These are phyloP conservation scores for Bombus sylvicola DNA, from an alignment of 1,140 invertebrate genomes.

Conservation along the genomic window DNA sequence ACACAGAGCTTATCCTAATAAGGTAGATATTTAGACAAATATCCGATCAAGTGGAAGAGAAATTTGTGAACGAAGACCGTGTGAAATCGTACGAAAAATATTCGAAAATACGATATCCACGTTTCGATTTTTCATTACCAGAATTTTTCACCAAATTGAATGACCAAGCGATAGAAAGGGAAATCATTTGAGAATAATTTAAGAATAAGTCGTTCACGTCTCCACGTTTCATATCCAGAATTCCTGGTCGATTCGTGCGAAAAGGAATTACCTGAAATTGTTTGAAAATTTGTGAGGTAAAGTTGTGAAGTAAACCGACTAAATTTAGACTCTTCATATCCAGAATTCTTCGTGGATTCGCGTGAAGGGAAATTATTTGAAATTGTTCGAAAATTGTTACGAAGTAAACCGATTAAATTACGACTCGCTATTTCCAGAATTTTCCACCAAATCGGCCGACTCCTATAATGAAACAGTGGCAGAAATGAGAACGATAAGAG, in stretches of 20 bases:
- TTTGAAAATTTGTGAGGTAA: not conserved
- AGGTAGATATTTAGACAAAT: not conserved
- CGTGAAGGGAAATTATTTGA: not conserved
- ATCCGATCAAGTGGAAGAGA: not conserved
- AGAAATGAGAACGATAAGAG: not conserved
- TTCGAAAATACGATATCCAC: not conserved
- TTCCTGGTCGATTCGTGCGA: not conserved
- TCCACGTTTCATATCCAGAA: not conserved
- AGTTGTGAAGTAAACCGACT: not conserved
- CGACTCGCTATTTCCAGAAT: not conserved
- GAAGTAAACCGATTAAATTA: not conserved
- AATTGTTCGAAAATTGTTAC: not conserved
- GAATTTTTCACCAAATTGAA: not conserved
- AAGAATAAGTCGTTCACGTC: not conserved
- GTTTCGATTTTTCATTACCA: not conserved
- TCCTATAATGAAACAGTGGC: not conserved
- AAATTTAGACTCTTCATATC: not conserved
- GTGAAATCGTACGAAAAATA: not conserved
- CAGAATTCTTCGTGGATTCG: not conserved
- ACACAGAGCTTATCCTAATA: not conserved
- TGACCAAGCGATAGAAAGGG: not conserved
- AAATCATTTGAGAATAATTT: not conserved
- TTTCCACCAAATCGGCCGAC: not conserved
- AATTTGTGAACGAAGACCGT: not conserved
- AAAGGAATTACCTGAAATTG: not conserved